phyloP scores from a whole-genome alignment of 2,888 invertebrate species.

The Sacculina carcini region DNA sequence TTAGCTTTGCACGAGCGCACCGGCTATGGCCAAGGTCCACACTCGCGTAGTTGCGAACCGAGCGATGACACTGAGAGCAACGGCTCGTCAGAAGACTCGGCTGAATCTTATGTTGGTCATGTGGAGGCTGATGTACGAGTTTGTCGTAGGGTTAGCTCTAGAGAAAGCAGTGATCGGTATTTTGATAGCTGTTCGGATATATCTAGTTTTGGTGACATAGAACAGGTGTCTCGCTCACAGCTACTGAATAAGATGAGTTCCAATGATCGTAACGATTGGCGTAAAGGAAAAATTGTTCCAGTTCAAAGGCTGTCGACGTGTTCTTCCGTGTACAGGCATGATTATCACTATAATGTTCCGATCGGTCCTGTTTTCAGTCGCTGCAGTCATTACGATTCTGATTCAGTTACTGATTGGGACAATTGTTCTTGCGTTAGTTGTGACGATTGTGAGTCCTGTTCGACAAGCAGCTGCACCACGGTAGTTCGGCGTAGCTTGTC shows the following conservation, averaged over 20 bases:
- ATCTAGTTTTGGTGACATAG: slow-evolving; percentile 10
- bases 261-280: neutral
- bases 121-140: slow-evolving; percentile 12
- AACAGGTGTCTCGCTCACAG: slow-evolving; percentile 13
- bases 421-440: slow-evolving; percentile 11
- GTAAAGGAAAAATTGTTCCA: neutral
- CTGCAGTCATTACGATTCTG: neutral
- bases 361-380: slow-evolving; percentile 4
- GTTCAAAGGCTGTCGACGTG: neutral
- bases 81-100: neutral
- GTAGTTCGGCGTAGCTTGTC: slow-evolving; percentile 6
- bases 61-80: neutral
- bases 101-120: neutral
- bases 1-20: slow-evolving; percentile 7
- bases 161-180: neutral
- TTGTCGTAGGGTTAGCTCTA: neutral
- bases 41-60: neutral
- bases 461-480: slow-evolving; percentile 4
- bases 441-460: slow-evolving; percentile 8
- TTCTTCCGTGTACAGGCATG: slow-evolving; percentile 8
- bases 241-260: slow-evolving; percentile 10
- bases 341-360: too few species aligned
- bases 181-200: slow-evolving; percentile 10
- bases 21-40: neutral
- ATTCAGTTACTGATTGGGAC: slow-evolving; percentile 8